A percentile compares a stretch with the other conserved stretches of the same genome.
phyloP scores from a whole-genome alignment of 1,140 invertebrate genomes.

The Bombyx mandarina region DNA sequence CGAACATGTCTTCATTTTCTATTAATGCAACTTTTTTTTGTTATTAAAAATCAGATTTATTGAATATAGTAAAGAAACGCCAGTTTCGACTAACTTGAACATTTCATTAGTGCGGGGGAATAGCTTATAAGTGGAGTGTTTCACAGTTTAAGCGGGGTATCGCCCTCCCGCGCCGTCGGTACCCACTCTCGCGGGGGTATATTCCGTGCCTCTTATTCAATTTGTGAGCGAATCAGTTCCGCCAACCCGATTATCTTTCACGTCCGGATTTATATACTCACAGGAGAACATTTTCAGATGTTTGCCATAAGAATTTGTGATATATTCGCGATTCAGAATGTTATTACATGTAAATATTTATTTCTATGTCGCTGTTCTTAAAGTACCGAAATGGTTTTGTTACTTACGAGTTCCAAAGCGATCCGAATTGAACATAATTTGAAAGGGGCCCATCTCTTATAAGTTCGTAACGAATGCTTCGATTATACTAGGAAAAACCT shows the following conservation, averaged over 20 bases:
- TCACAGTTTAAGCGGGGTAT: slow-evolving; percentile 32
- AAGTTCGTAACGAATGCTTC: too few species aligned
- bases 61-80: not conserved
- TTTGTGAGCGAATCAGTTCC: slow-evolving; percentile 64
- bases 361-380: not conserved
- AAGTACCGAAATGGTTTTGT: too few species aligned
- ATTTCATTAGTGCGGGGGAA: slow-evolving; percentile 19
- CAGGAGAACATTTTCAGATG: slow-evolving; percentile 37
- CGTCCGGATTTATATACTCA: slow-evolving; percentile 54
- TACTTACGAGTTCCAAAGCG: too few species aligned
- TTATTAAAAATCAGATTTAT: not conserved
- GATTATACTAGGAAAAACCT: slow-evolving; percentile 6
- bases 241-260: slow-evolving; percentile 62
- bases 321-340: slow-evolving; percentile 11
- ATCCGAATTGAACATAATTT: too few species aligned
- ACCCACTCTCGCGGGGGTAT: slow-evolving; percentile 30
- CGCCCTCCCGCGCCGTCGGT: slow-evolving; percentile 19
- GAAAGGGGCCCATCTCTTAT: too few species aligned
- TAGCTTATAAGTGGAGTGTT: slow-evolving; percentile 27
- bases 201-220: slow-evolving; percentile 62
- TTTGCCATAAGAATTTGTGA: slow-evolving; percentile 20
- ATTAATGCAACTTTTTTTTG: not conserved
- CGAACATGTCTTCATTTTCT: not conserved
- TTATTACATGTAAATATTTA: slow-evolving; percentile 9
- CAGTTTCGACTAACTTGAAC: slow-evolving; percentile 4